Base-by-base conservation (phyloP, 2,888 invertebrate genomes). In the Leptopilina myrica region DNA sequence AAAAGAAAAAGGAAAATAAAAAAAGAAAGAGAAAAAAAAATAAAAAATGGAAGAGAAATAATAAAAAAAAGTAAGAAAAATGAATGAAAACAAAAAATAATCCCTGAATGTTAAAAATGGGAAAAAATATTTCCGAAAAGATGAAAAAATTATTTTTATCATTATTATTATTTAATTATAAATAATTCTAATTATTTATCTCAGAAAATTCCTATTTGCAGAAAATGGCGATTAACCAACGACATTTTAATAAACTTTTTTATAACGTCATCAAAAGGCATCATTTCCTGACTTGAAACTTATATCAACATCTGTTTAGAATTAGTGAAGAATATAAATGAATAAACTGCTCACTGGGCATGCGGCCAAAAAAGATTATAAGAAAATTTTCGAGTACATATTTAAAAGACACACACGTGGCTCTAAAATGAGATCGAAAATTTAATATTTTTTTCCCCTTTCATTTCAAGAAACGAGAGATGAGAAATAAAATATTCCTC, bases 281-380 rank as follows among this genome's bases (percentile, higher is more conserved):
- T 67, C 62, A 62, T 62, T 62, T 62, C 62, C 62, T 62, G 62
- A 62, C 62, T 62, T 43, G 12, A 49, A 20, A 62, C 6, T 62
- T 20, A 62, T 62, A 62, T 62, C 49, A 67, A 49, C 67, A 49
- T 49, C 49, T 67, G 67, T 46, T 67, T 49, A 67, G 49, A 67
- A 14, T 46, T 49, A 67, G 49, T 46, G 46, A 49, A 15, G 46
- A 67, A 5, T 11, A 12, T 43, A 67, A 67, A 67, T 67, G 67
- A 43, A 67, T 43, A 43, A 43, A 46, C 15, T 43, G 15, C 11
- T 14, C 7, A 69, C 49, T n/a, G 69, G 69, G 69, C 69, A 26
- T 53, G 5, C 14, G 0, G 69, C 69, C 69, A 69, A 53, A 33
- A 33, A 56, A 69, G 53, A 69, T 69, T 26, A 49, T 33, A 11